Conservation (phyloP, 2,888 invertebrate genomes). For the Thysanoteuthis rhombus region DNA sequence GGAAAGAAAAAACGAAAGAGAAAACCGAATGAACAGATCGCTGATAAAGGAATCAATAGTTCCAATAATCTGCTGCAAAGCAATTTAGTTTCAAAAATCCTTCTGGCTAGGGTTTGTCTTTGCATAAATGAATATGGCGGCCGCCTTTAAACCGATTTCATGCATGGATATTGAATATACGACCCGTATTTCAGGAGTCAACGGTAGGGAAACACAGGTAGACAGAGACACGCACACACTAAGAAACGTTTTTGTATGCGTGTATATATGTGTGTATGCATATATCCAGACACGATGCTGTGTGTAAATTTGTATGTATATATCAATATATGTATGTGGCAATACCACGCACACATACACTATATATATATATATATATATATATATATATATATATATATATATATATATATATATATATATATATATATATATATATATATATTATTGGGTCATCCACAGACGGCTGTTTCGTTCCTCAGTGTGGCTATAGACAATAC, state of each 20-base stretch:
- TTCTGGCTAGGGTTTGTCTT: neutral
- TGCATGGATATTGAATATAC: neutral
- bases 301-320: neutral
- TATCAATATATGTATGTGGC: neutral
- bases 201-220: neutral
- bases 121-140: neutral
- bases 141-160: neutral
- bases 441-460: too few species aligned
- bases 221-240: neutral
- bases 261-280: neutral
- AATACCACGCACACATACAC: neutral
- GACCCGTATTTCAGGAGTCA: neutral
- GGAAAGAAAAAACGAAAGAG: neutral
- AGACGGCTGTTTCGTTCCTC: too few species aligned
- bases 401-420: neutral
- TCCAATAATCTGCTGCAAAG: neutral
- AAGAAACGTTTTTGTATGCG: neutral
- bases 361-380: neutral
- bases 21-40: neutral
- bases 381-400: neutral
- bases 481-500: too few species aligned
- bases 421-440: neutral
- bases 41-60: neutral
- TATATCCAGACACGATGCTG: neutral
- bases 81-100: neutral